phyloP scores from a whole-genome alignment of 2,797 vertebrate species.

The Cercopithecus diana region DNA sequence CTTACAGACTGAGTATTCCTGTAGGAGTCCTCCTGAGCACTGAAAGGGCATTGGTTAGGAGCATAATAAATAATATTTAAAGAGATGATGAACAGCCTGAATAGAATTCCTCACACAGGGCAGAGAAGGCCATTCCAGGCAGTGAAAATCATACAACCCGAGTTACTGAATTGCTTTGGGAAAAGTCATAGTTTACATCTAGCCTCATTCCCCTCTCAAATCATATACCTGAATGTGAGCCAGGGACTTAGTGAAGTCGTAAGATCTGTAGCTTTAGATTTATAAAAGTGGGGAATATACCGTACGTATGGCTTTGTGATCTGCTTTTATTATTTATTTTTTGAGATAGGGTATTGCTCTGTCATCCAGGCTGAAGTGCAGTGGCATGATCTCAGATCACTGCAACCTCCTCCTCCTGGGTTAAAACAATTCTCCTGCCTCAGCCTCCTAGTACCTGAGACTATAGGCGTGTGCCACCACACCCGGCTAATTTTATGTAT shows the following conservation, averaged over 20 bases:
- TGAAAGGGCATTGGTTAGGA: neutral
- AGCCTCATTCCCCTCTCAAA: neutral
- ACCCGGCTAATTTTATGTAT: neutral
- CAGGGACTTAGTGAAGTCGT: neutral
- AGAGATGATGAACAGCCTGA: neutral
- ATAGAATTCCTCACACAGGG: neutral
- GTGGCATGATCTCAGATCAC: neutral
- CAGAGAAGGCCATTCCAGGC: neutral
- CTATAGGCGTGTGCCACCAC: neutral
- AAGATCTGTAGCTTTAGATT: neutral
- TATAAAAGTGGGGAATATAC: neutral
- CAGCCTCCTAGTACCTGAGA: neutral
- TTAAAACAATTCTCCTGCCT: neutral
- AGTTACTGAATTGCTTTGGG: neutral
- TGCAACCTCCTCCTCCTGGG: neutral
- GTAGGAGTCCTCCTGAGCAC: neutral
- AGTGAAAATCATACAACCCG: neutral
- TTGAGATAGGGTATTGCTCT: neutral
- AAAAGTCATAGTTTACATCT: neutral
- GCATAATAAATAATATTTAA: neutral
- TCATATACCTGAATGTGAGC: neutral
- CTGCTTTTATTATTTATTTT: neutral
- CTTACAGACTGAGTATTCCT: neutral
- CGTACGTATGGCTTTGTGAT: neutral
- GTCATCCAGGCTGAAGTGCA: neutral